phyloP scores from a whole-genome alignment of 2,888 invertebrate genomes.

The Amphipyra berbera region DNA sequence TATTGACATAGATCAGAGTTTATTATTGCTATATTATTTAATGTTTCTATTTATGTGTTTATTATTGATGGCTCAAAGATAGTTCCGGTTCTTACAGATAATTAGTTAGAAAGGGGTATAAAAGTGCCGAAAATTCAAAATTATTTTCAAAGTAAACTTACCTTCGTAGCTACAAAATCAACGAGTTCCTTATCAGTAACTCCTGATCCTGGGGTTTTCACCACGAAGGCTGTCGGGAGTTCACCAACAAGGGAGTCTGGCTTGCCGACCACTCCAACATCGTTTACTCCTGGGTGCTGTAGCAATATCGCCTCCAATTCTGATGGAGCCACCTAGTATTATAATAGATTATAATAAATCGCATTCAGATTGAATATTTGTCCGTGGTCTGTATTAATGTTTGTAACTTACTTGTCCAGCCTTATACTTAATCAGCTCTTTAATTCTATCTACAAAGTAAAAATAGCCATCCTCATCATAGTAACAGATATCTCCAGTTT shows the following conservation, averaged over 20 bases:
- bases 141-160: constrained; percentile 5
- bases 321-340: constrained; percentile 75
- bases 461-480: constrained; percentile 79
- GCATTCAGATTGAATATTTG: no score
- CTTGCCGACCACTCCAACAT: constrained; percentile 74
- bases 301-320: constrained; percentile 77
- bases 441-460: constrained; percentile 77
- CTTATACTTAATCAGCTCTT: constrained; percentile 82
- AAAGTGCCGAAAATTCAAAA: no score
- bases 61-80: no score
- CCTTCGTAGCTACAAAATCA: constrained; percentile 71
- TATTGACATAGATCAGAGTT: no score
- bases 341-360: neutral
- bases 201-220: constrained; percentile 63
- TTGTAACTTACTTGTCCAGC: constrained; percentile 73
- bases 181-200: constrained; percentile 73
- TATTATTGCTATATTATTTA: no score
- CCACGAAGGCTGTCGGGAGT: constrained; percentile 78
- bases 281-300: constrained; percentile 75
- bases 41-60: no score
- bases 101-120: no score
- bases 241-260: constrained; percentile 75
- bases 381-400: no score
- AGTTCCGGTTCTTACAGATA: no score
- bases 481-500: constrained; percentile 79